Percentiles rank a stretch among this genome's conserved stretches.
Conservation (phyloP, 2,888 invertebrate species). For the Orthosia gracilis region DNA sequence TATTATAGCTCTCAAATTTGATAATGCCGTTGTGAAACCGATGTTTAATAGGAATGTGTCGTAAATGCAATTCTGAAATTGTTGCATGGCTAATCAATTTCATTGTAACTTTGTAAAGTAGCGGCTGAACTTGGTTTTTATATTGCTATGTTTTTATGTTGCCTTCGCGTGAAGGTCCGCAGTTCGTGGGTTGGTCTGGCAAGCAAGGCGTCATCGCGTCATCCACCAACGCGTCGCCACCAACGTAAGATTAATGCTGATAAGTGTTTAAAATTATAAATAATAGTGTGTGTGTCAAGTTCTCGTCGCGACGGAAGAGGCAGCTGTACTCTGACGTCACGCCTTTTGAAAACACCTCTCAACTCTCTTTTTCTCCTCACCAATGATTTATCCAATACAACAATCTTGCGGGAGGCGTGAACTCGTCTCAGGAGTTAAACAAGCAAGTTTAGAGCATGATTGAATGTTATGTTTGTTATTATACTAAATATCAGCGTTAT, state of each 20-base stretch:
- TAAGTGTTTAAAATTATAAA: conserved; percentile 71
- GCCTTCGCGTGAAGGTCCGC: conserved; percentile 72
- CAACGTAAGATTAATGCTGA: conserved; percentile 71
- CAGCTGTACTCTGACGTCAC: conserved; percentile 80
- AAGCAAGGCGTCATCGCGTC: conserved; percentile 61
- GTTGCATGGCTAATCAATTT: conserved; percentile 46
- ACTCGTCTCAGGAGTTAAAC: conserved; percentile 20
- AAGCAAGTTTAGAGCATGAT: conserved; percentile 38
- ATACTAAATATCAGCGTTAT: conserved; percentile 38
- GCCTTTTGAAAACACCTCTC: conserved; percentile 71
- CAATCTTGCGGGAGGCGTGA: conserved; percentile 50
- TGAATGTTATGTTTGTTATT: conserved; percentile 39
- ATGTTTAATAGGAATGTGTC: not conserved
- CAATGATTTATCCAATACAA: conserved; percentile 73
- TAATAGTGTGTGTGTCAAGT: conserved; percentile 68
- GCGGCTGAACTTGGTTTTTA: conserved; percentile 71
- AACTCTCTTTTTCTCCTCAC: conserved; percentile 71
- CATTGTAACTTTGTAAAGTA: conserved; percentile 51
- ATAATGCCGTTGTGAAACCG: conserved; percentile 1
- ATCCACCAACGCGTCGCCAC: conserved; percentile 64
- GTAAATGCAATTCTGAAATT: conserved; percentile 3
- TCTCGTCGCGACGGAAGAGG: conserved; percentile 68
- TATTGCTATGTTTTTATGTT: conserved; percentile 58
- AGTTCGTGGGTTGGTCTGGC: conserved; percentile 52
- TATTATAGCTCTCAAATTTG: not conserved